phyloP scores from a whole-genome alignment of 2,888 invertebrate genomes.

The Meteorus cinctellus region DNA sequence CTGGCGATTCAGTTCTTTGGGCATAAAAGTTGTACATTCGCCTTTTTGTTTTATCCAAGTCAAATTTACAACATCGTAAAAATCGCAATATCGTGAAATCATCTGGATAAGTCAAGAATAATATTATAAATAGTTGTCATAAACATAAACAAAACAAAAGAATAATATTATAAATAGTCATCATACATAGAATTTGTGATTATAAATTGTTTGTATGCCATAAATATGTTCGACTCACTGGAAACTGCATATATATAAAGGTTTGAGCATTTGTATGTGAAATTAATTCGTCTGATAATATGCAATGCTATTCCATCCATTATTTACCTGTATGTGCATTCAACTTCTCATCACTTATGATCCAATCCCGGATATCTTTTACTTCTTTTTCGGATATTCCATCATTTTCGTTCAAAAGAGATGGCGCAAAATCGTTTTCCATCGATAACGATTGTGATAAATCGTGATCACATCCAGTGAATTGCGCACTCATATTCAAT shows the following conservation, averaged over 20 bases:
- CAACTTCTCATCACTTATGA: constrained; percentile 67
- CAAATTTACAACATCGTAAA: constrained; percentile 78
- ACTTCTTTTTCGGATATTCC: constrained; percentile 65
- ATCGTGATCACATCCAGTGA: neutral
- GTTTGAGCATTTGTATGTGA: neutral
- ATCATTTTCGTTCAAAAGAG: constrained; percentile 68
- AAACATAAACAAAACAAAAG: no score
- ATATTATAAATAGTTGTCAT: neutral
- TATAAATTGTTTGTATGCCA: neutral
- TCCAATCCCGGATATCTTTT: constrained; percentile 70
- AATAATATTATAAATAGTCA: neutral
- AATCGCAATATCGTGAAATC: constrained; percentile 76
- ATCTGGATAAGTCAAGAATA: constrained; percentile 62
- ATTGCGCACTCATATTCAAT: neutral
- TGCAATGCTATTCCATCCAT: neutral
- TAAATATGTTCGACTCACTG: neutral
- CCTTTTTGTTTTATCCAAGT: constrained; percentile 76
- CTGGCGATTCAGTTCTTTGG: constrained; percentile 75
- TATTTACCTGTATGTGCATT: constrained; percentile 68
- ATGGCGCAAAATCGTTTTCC: constrained; percentile 63
- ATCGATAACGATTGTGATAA: constrained; percentile 42
- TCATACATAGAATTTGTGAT: neutral
- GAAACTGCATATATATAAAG: neutral
- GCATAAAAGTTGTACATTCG: constrained; percentile 77
- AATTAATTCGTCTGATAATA: neutral